Evolutionary conservation across 1,140 invertebrate species (phyloP), one percentile per base, ranked within the genome.

Genomic region (Augochlora pura): DNA sequence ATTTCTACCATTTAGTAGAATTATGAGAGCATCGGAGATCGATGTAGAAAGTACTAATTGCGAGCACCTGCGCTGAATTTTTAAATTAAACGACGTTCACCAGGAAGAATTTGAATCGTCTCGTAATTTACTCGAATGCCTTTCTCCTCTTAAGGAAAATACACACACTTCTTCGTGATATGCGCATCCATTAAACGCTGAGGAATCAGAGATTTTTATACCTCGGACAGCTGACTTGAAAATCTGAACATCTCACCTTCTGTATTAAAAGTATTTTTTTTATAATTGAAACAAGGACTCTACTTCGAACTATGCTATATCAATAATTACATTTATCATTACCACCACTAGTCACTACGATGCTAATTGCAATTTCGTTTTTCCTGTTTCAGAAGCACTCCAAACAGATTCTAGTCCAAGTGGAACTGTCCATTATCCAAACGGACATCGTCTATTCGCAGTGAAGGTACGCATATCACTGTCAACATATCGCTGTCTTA

Each of bases 401-500:
- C 88, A 89, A 77, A 76, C 73, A 23, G 87, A 85, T 38, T 78
- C 81, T 23, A 85, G 74, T 68, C 77, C 86, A 52, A 89, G 69
- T 63, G 86, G 86, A 49, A 77, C 83, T 62, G 79, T 87, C 32
- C 88, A 89, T 80, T 89, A 89, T 25, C 49, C 81, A 38, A 88
- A 82, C 70, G 77, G 79, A 18, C 87, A 88, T 54, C 86, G 75
- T 39, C 72, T 65, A 3, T 63, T 81, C 27, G 67, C 74, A 39
- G 54, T 67, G 32, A 77, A 75, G 82, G 86, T 88, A 83, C 69
- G 62, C 60, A 70, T 49, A 42, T 27, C 14, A 70, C 0, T n/a
- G 1, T 8, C 6, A n/a, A 7, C 1, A 46, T 5, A n/a, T 8
- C 52, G 52, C 8, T 57, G 21, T 8, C 32, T 32, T 32, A 32